Conservation (phyloP, 1,140 invertebrate species). For the Drosophila tropicalis region DNA sequence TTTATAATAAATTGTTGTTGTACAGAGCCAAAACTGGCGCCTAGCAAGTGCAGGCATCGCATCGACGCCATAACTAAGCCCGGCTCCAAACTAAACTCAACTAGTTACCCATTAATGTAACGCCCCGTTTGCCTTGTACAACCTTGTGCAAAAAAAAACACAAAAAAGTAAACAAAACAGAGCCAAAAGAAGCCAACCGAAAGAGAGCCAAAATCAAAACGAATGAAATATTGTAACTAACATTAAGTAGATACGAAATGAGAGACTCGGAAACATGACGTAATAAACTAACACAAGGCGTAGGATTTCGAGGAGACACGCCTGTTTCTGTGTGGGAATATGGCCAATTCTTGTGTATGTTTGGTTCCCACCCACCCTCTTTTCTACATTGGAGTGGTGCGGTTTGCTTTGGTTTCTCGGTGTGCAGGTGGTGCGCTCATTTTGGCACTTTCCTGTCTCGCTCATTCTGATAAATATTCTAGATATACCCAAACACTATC, state of each 20-base stretch:
- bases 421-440: conserved; percentile 34
- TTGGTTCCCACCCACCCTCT: conserved; percentile 34
- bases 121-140: conserved; percentile 79
- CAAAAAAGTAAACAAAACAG: conserved; percentile 17
- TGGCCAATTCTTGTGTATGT: conserved; percentile 68
- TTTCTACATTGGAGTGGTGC: neutral
- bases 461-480: conserved; percentile 64
- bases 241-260: conserved; percentile 34
- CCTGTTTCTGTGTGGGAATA: conserved; percentile 65
- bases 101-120: conserved; percentile 78
- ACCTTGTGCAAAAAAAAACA: conserved; percentile 64
- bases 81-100: conserved; percentile 27
- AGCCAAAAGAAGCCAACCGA: neutral
- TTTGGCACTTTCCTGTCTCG: conserved; percentile 56
- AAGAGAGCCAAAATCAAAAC: conserved; percentile 1
- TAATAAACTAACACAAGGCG: conserved; percentile 63
- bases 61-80: conserved; percentile 21
- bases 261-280: conserved; percentile 51
- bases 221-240: conserved; percentile 1
- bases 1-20: conserved; percentile 64
- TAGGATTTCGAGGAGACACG: conserved; percentile 53
- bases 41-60: conserved; percentile 57
- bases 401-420: conserved; percentile 22
- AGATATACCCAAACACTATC: conserved; percentile 10
- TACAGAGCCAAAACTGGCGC: conserved; percentile 53